These are phyloP conservation scores for Coregonus clupeaformis DNA, from an alignment of 2,113 vertebrate species.

Conservation along the genomic window DNA sequence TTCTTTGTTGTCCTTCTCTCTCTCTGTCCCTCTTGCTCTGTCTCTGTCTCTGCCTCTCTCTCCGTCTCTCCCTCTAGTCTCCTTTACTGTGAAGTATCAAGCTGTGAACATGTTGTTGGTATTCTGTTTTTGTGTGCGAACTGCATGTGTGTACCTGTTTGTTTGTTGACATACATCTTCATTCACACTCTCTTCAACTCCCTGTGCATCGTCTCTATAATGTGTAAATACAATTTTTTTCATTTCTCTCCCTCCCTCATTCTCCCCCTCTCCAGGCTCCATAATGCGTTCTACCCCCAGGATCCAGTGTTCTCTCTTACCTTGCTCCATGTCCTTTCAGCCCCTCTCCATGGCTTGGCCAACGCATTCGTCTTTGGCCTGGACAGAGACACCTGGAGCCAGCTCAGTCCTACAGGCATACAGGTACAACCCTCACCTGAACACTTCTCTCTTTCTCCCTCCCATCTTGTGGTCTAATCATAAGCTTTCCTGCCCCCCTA, in stretches of 20 bases:
- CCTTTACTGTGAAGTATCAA: too few relatives aligned
- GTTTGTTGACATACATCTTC: background rate
- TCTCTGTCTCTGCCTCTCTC: slow-evolving; percentile 26
- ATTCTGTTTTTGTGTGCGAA: background rate
- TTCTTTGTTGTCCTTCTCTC: slow-evolving; percentile 27
- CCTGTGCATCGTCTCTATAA: background rate
- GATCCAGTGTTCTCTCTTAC: slow-evolving; percentile 69
- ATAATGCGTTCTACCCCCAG: slow-evolving; percentile 72
- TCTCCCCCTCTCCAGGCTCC: slow-evolving; percentile 62
- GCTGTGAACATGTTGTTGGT: background rate
- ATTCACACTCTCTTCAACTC: slow-evolving; percentile 49
- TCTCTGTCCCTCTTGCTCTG: background rate
- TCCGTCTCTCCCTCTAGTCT: slow-evolving; percentile 50
- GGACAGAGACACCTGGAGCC: slow-evolving; percentile 74
- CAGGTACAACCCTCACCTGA: slow-evolving; percentile 58
- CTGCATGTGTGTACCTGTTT: background rate
- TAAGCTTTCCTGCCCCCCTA: slow-evolving; percentile 62
- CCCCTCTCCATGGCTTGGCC: slow-evolving; percentile 77
- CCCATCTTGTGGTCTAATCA: background rate
- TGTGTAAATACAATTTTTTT: slow-evolving; percentile 34
- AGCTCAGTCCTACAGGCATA: slow-evolving; percentile 69
- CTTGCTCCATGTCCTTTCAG: slow-evolving; percentile 70
- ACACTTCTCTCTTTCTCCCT: background rate
- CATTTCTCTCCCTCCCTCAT: slow-evolving; percentile 29
- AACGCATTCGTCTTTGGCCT: slow-evolving; percentile 76